These are phyloP conservation scores for Brachionus calyciflorus DNA, from an alignment of 1,140 invertebrate genomes.

Conservation along the genomic window DNA sequence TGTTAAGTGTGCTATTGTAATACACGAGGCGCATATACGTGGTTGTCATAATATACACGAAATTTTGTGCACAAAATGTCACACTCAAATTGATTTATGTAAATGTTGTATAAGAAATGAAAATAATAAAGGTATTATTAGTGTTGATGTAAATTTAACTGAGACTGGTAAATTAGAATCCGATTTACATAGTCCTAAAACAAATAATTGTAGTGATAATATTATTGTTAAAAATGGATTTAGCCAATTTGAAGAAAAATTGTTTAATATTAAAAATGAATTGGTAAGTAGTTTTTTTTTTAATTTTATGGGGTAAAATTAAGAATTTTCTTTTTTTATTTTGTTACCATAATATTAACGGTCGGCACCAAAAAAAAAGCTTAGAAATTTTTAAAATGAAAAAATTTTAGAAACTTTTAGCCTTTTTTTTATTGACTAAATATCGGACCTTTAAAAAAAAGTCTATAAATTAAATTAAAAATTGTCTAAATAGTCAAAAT, in stretches of 20 bases:
- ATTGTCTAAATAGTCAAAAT: no score
- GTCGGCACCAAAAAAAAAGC: no score
- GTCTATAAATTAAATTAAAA: no score
- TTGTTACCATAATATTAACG: no score
- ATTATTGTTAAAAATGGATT: not conserved
- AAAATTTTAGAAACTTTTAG: not conserved
- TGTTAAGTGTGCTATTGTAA: conserved; percentile 17
- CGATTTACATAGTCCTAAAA: no score
- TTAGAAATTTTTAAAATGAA: no score
- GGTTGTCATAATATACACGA: conserved; percentile 19
- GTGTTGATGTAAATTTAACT: no score
- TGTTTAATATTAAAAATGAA: conserved; percentile 34
- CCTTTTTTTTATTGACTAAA: not conserved
- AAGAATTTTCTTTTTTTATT: not conserved
- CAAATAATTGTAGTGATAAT: not conserved
- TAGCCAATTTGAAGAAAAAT: conserved; percentile 6
- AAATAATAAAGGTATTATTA: not conserved
- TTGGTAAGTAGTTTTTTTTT: conserved; percentile 20
- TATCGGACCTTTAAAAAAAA: not conserved
- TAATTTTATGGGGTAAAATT: no score
- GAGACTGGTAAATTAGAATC: not conserved
- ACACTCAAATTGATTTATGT: not conserved
- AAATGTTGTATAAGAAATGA: not conserved
- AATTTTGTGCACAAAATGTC: conserved; percentile 33
- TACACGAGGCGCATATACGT: not conserved